Conservation (phyloP, 2,113 vertebrate genomes). For the Trachemys scripta region DNA sequence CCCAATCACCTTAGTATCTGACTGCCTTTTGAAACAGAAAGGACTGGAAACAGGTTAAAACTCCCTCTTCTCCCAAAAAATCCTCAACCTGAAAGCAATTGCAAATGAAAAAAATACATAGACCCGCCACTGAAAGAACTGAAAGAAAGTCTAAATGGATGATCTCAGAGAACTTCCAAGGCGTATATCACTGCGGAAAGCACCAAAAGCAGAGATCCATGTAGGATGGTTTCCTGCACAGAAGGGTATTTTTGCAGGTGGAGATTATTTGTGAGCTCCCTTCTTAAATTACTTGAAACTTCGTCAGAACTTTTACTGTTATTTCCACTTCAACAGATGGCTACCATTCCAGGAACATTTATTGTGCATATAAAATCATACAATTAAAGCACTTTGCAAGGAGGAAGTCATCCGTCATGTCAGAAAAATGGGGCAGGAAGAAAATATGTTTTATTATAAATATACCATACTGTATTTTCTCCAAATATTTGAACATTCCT, state of each 20-base stretch:
- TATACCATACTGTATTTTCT: slow-evolving; percentile 46
- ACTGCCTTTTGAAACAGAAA: not conserved
- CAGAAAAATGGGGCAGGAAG: slow-evolving; percentile 65
- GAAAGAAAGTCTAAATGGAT: not conserved
- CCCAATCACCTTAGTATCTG: no score
- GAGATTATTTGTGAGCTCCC: not conserved
- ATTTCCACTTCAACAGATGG: slow-evolving; percentile 47
- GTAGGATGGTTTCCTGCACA: slow-evolving; percentile 29
- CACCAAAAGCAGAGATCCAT: slow-evolving; percentile 33
- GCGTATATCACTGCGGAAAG: slow-evolving; percentile 12
- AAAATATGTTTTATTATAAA: slow-evolving; percentile 59
- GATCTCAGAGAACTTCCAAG: slow-evolving; percentile 9
- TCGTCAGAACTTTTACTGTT: slow-evolving; percentile 14
- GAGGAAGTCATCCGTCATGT: slow-evolving; percentile 50
- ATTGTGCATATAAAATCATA: not conserved
- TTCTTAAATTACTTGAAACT: slow-evolving; percentile 53
- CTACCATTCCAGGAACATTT: slow-evolving; percentile 20
- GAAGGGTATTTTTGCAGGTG: slow-evolving; percentile 52
- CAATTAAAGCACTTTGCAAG: not conserved
- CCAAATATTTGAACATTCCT: slow-evolving; percentile 61
- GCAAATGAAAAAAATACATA: not conserved
- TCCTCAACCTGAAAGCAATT: not conserved
- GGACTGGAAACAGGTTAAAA: not conserved
- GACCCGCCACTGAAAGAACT: slow-evolving; percentile 27
- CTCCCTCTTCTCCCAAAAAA: not conserved